These are phyloP conservation scores for Vidua chalybeata DNA, from an alignment of 2,113 vertebrate species.

Conservation along the genomic window DNA sequence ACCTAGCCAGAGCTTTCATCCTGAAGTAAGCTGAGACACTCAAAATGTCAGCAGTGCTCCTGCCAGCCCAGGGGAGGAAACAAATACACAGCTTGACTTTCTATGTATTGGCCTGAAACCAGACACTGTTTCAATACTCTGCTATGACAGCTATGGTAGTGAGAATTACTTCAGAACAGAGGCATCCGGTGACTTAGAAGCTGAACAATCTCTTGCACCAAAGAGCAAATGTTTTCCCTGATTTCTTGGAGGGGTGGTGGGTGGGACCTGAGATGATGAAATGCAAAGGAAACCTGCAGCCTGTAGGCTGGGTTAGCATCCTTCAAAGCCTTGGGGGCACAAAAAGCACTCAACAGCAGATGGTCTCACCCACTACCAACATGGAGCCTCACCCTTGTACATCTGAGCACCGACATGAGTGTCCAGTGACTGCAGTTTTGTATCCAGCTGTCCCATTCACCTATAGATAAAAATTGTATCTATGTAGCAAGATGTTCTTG, in stretches of 20 bases:
- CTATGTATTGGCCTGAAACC: constrained; percentile 15
- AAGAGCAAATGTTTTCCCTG: constrained; percentile 4
- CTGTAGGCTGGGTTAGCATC: not conserved
- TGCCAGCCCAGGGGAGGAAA: not conserved
- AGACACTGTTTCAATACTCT: constrained; percentile 7
- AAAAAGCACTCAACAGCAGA: not conserved
- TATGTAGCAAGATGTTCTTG: not conserved
- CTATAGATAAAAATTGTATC: not conserved
- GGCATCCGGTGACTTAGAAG: not conserved
- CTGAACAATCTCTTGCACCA: not conserved
- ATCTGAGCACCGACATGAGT: not conserved
- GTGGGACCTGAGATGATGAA: not conserved
- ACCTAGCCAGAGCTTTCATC: not conserved
- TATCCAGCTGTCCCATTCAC: not conserved
- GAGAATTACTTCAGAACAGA: constrained; percentile 22
- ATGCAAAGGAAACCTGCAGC: not conserved
- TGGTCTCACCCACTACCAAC: not conserved
- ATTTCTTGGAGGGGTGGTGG: not conserved
- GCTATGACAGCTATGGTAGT: not conserved
- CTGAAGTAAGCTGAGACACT: not conserved
- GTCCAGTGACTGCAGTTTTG: not conserved
- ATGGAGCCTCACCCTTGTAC: not conserved
- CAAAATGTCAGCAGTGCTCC: not conserved
- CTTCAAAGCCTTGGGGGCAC: not conserved
- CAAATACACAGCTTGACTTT: not conserved